Conservation (phyloP, 2,113 vertebrate genomes). For the Elgaria multicarinata region DNA sequence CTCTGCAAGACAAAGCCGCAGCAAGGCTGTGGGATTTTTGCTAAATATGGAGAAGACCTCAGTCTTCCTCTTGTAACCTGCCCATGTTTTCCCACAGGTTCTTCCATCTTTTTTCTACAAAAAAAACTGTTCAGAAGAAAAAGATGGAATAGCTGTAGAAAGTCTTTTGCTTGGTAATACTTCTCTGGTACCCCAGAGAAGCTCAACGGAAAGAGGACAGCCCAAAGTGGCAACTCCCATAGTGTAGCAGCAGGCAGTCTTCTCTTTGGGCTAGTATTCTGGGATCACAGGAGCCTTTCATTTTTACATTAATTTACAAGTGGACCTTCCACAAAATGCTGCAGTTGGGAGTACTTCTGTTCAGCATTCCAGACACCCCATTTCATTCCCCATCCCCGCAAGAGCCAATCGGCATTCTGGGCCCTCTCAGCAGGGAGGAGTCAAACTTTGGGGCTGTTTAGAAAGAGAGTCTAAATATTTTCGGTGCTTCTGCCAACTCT, state of each 20-base stretch:
- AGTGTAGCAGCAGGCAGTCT: too few relatives aligned
- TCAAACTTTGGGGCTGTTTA: not conserved
- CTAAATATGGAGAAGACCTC: too few relatives aligned
- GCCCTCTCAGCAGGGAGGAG: too few relatives aligned
- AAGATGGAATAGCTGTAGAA: not conserved
- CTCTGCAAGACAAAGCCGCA: too few relatives aligned
- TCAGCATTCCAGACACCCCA: not conserved
- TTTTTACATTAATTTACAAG: not conserved
- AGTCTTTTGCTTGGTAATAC: not conserved
- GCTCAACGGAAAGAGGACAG: not conserved
- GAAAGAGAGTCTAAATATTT: too few relatives aligned
- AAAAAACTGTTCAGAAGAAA: not conserved
- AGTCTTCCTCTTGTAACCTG: not conserved
- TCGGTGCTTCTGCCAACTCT: not conserved
- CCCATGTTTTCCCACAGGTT: not conserved
- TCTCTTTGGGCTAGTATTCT: not conserved
- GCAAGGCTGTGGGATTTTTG: too few relatives aligned
- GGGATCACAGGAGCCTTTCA: not conserved
- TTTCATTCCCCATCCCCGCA: not conserved
- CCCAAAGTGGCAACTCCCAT: not conserved
- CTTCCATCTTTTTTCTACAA: not conserved
- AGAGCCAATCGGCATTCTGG: not conserved
- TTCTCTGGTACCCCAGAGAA: not conserved
- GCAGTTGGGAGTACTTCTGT: too few relatives aligned
- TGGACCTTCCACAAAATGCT: not conserved